phyloP scores from a whole-genome alignment of 2,113 vertebrate genomes.

The Aptenodytes forsteri region DNA sequence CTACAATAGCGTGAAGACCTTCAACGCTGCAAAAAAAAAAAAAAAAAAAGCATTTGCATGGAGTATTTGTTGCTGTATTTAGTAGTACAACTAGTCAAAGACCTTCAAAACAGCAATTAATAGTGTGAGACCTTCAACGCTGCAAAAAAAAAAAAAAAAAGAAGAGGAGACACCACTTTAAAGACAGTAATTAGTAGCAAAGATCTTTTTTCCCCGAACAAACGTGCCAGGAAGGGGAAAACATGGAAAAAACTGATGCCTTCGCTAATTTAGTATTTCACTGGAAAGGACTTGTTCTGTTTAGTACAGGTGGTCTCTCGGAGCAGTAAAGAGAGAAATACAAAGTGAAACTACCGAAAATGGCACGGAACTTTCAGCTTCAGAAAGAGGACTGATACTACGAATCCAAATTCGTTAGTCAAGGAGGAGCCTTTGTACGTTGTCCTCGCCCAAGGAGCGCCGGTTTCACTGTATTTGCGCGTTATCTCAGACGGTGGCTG shows the following conservation, averaged over 20 bases:
- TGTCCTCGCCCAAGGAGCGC: fast-evolving
- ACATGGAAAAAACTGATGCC: fast-evolving
- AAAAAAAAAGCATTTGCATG: not conserved
- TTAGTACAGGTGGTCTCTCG: too few species aligned
- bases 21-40: conserved; percentile 82
- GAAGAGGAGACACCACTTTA: not conserved
- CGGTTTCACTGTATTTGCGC: fast-evolving
- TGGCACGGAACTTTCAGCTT: fast-evolving
- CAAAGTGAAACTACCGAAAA: not conserved
- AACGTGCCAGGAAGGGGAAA: not conserved
- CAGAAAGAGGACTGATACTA: not conserved
- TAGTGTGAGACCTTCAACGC: conserved; percentile 94
- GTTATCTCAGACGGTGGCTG: fast-evolving
- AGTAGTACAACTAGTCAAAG: not conserved
- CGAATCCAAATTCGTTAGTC: fast-evolving
- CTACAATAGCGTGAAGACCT: conserved; percentile 95
- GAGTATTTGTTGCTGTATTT: not conserved
- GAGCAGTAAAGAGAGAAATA: not conserved
- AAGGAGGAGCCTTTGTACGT: fast-evolving
- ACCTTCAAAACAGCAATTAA: conserved; percentile 44
- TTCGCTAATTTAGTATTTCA: not conserved
- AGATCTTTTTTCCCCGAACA: fast-evolving
- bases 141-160: conserved; percentile 25
- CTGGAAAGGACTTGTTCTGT: not conserved
- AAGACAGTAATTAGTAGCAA: not conserved